Conservation (phyloP, 2,797 vertebrate species). For the Aselliscus stoliczkanus region DNA sequence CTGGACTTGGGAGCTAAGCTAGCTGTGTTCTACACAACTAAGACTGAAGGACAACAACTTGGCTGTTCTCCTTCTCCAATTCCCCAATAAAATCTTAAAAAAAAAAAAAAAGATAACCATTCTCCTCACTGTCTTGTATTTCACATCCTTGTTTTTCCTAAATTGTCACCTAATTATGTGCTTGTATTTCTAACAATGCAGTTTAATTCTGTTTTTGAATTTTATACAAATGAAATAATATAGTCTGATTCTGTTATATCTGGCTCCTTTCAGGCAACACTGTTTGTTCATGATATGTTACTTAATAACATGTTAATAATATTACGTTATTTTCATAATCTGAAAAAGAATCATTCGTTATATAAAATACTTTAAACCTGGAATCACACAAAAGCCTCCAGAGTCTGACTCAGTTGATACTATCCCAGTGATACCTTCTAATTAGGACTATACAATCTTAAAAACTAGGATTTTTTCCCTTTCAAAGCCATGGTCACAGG, state of each 20-base stretch:
- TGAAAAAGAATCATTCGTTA: neutral
- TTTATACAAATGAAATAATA: neutral
- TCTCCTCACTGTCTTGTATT: neutral
- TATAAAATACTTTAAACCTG: neutral
- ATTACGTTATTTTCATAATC: neutral
- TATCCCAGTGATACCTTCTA: neutral
- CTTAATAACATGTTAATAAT: neutral
- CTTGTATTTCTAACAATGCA: neutral
- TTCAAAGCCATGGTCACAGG: neutral
- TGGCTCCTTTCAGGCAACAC: neutral
- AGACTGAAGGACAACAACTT: too few species aligned
- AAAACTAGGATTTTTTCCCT: slow-evolving; percentile 18
- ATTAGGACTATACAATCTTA: neutral
- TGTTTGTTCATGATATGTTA: neutral
- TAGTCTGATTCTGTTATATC: neutral
- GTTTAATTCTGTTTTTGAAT: neutral
- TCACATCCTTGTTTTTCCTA: neutral
- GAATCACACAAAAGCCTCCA: neutral
- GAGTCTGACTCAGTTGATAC: neutral
- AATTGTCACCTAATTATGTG: neutral
- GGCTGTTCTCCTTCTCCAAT: too few species aligned
- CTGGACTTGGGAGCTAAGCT: too few species aligned
- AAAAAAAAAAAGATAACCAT: neutral
- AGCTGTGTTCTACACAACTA: too few species aligned
- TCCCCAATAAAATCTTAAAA: too few species aligned